Conservation (phyloP, 1,140 invertebrate genomes). For the Nylanderia fulva region DNA sequence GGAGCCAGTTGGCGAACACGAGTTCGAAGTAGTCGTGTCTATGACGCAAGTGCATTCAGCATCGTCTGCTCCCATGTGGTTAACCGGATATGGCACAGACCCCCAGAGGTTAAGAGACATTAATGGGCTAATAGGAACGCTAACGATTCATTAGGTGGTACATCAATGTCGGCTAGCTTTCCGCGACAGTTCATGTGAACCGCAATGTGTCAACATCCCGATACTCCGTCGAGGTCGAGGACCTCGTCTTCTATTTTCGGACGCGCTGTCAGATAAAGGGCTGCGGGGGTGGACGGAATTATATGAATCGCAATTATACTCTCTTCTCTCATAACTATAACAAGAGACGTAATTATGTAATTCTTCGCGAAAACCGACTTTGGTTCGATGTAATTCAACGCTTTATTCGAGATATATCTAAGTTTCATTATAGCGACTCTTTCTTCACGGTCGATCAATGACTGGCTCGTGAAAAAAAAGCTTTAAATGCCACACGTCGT, state of each 20-base stretch:
- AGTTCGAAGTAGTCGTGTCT: slow-evolving; percentile 14
- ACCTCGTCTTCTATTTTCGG: slow-evolving; percentile 28
- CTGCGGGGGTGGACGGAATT: no score
- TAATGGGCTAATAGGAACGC: slow-evolving; percentile 75
- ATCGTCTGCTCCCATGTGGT: slow-evolving; percentile 69
- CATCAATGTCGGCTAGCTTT: slow-evolving; percentile 56
- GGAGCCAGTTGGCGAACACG: slow-evolving; percentile 28
- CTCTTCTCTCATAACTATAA: neutral
- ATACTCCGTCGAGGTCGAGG: slow-evolving; percentile 22
- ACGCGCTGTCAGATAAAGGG: neutral
- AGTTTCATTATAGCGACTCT: neutral
- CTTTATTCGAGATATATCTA: neutral
- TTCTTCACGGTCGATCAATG: neutral
- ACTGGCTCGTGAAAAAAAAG: slow-evolving; percentile 4
- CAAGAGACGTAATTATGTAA: neutral
- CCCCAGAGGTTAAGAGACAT: slow-evolving; percentile 78
- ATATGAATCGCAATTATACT: neutral
- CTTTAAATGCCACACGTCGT: slow-evolving; percentile 17
- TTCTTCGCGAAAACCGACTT: slow-evolving; percentile 4
- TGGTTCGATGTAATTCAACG: neutral
- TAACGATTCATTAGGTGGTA: slow-evolving; percentile 77
- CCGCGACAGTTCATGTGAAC: slow-evolving; percentile 31
- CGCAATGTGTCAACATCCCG: slow-evolving; percentile 44
- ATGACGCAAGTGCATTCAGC: slow-evolving; percentile 66
- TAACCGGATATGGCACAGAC: slow-evolving; percentile 80